Evolutionary conservation across 2,888 invertebrate species (phyloP).

Genomic region (Drosophila pullipes): DNA sequence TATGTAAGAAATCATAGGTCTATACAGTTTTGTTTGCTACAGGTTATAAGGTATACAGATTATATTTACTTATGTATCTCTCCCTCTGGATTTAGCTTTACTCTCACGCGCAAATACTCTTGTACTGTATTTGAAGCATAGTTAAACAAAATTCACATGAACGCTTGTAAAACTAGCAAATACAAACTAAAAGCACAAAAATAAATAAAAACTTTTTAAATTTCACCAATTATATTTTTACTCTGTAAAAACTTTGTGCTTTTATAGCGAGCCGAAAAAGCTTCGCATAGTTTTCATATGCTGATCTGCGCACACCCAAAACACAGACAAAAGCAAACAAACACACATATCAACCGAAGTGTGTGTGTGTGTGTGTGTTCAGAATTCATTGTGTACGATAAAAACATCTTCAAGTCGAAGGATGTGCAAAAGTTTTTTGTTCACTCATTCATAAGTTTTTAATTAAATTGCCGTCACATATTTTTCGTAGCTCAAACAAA

Average conservation of each 20-base stretch:
- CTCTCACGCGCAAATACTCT: neutral
- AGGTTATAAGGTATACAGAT: neutral
- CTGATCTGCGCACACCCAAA: constrained; percentile 61
- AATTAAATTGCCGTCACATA: constrained; percentile 81
- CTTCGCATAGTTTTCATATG: constrained; percentile 53
- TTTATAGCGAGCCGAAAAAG: constrained; percentile 45
- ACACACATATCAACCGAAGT: constrained; percentile 27
- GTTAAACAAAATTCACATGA: constrained; percentile 7
- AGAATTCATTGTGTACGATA: constrained; percentile 72
- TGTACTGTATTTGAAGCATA: neutral
- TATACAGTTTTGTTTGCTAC: too few relatives aligned
- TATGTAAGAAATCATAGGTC: neutral
- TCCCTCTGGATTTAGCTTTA: neutral
- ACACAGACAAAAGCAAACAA: constrained; percentile 24
- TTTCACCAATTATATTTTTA: constrained; percentile 81
- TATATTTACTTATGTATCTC: constrained; percentile 6
- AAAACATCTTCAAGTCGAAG: constrained; percentile 81
- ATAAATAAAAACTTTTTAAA: constrained; percentile 62
- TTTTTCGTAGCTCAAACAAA: constrained; percentile 57
- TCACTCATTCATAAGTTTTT: constrained; percentile 82
- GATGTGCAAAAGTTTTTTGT: constrained; percentile 79
- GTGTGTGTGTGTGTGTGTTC: constrained; percentile 11
- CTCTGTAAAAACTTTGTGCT: constrained; percentile 74
- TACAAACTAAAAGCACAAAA: constrained; percentile 18
- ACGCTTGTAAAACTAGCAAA: constrained; percentile 23